Evolutionary conservation across 1,140 invertebrate species (phyloP).

Genomic region (Drosophila bipectinata): DNA sequence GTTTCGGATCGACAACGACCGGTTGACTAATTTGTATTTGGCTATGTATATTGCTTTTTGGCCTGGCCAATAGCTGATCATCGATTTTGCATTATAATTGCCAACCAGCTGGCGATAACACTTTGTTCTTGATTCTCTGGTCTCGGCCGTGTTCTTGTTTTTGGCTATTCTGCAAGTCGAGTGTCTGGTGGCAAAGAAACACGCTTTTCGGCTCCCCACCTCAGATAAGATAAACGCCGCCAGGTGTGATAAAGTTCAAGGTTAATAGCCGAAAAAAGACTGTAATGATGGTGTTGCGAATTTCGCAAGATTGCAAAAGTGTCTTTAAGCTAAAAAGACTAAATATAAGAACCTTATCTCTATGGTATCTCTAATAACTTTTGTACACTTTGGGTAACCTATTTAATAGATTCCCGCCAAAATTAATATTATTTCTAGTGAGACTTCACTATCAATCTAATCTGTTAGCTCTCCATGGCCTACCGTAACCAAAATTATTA

Average conservation of each 20-base stretch:
- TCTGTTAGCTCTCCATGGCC: not conserved
- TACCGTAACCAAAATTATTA: constrained; percentile 13
- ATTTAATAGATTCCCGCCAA: not conserved
- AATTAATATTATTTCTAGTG: not conserved
- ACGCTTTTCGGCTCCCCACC: constrained; percentile 35
- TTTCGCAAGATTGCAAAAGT: constrained; percentile 29
- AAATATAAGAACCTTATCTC: too few relatives aligned
- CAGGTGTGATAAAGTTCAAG: constrained; percentile 69
- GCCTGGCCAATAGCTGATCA: constrained; percentile 26
- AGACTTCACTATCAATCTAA: not conserved
- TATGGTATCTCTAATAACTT: not conserved
- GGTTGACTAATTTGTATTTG: constrained; percentile 47
- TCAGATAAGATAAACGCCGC: constrained; percentile 60
- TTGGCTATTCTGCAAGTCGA: constrained; percentile 32
- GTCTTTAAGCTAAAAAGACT: not conserved
- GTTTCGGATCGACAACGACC: constrained; percentile 41
- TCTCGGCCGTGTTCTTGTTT: constrained; percentile 13
- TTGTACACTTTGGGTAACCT: not conserved
- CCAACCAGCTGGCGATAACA: constrained; percentile 47
- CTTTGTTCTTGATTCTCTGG: constrained; percentile 22
- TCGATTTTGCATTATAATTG: constrained; percentile 62
- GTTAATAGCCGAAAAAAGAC: constrained; percentile 51
- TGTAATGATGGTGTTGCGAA: constrained; percentile 43
- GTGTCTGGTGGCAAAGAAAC: constrained; percentile 41
- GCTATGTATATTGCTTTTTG: constrained; percentile 29